Evolutionary conservation across 1,140 invertebrate species (phyloP), one percentile per base, ranked within the genome.

Genomic region (Pseudomyrmex dendroicus): DNA sequence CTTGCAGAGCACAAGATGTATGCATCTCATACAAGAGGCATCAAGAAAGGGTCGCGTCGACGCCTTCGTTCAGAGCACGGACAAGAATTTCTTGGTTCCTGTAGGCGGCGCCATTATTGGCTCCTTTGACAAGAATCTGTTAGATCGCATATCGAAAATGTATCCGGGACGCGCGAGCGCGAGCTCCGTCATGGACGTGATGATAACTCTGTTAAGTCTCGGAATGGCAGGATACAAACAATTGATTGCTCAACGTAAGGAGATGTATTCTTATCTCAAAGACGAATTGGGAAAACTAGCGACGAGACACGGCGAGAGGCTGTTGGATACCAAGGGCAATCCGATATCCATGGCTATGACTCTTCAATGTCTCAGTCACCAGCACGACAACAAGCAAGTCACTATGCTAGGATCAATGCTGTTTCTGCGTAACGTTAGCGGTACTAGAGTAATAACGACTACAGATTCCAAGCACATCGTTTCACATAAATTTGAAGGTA

Each of bases 21-120:
- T 96, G 93, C 95, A 96, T 91, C 93, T 96, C n/a, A 96, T 98
- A 88, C 96, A 98, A 93, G 95, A 96, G 92, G 97, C 96, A 25
- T 94, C 95, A 15, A 95, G 94, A 57, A 94, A 95, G 83, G 97
- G 97, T 44, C 94, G 97, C 76, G 94, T 98, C 0, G 97, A 98
- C 94, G 96, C 96, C 4, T 97, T 98, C 93, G 97, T 98, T 78
- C 98, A 98, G 91, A 98, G 97, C 90, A 97, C 97, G 20, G 98
- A 98, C 92, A 98, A 98, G 92, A 98, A 98, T 93, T 96, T 98
- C 64, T 93, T 98, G 93, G 97, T 98, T 25, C 98, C 98, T 67
- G 98, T 98, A 17, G 98, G 98, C 54, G 98, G 98, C 1, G 95
- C 97, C 13, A 95, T 98, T 46, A 96, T 98, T 82, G 97, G 96